phyloP scores from a whole-genome alignment of 1,140 invertebrate species.

The Acromyrmex echinatior region DNA sequence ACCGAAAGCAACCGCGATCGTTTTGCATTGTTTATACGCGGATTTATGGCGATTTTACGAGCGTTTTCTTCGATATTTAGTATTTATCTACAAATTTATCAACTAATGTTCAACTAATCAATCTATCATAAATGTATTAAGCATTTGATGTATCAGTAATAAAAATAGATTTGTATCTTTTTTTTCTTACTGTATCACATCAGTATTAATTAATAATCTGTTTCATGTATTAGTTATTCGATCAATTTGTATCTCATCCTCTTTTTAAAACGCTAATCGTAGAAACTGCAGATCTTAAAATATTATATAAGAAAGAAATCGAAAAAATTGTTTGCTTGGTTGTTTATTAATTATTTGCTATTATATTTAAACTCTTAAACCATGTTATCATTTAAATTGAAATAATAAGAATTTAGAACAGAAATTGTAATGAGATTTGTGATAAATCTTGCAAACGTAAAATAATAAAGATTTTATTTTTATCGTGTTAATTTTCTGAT shows the following conservation, averaged over 20 bases:
- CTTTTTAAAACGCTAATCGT: neutral
- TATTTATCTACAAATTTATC: neutral
- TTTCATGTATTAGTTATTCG: neutral
- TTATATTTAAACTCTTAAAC: neutral
- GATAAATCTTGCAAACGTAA: neutral
- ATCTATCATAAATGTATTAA: neutral
- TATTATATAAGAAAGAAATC: neutral
- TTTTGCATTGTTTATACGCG: constrained; percentile 10
- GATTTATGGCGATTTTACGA: constrained; percentile 39
- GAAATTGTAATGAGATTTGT: neutral
- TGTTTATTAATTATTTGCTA: neutral
- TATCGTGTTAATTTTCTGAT: neutral
- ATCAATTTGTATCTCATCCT: neutral
- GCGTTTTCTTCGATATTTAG: neutral
- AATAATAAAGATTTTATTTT: neutral
- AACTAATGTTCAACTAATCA: neutral
- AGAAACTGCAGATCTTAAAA: neutral
- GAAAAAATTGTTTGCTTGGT: neutral
- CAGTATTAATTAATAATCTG: neutral
- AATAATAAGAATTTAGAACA: neutral
- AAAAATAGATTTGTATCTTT: neutral
- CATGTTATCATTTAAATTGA: neutral
- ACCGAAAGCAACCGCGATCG: constrained; percentile 42
- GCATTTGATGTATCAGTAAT: neutral
- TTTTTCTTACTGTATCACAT: neutral